phyloP scores from a whole-genome alignment of 2,888 invertebrate genomes.

The Chymomyza fuscimana region DNA sequence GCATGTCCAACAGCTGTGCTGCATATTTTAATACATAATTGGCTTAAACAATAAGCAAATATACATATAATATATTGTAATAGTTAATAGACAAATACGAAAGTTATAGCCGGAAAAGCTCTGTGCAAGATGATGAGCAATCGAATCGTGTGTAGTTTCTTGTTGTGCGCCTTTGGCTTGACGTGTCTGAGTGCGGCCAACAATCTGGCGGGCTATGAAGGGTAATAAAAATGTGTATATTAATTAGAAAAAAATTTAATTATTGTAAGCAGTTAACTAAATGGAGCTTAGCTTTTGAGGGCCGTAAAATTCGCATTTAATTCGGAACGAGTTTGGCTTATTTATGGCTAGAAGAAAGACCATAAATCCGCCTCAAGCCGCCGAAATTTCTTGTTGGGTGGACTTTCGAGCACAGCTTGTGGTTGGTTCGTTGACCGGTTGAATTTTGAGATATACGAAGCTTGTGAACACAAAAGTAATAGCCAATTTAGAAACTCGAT shows the following conservation, averaged over 20 bases:
- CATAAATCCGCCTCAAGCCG: neutral
- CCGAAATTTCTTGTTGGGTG: neutral
- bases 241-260: slow-evolving; percentile 18
- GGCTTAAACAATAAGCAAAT: slow-evolving; percentile 33
- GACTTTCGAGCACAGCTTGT: no score
- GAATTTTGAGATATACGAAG: no score
- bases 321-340: neutral
- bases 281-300: neutral
- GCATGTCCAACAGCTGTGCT: slow-evolving; percentile 40
- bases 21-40: slow-evolving; percentile 68
- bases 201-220: slow-evolving; percentile 74
- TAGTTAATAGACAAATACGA: neutral
- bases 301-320: neutral
- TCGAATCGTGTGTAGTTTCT: slow-evolving; percentile 55
- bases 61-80: neutral
- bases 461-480: no score
- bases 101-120: slow-evolving; percentile 3
- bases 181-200: slow-evolving; percentile 42
- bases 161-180: slow-evolving; percentile 49
- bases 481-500: no score
- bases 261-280: neutral
- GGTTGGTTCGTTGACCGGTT: no score
- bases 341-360: neutral
- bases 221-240: slow-evolving; percentile 54
- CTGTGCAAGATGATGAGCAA: neutral